Conservation (phyloP, 2,113 vertebrate species). For the Sinocyclocheilus maitianheensis region DNA sequence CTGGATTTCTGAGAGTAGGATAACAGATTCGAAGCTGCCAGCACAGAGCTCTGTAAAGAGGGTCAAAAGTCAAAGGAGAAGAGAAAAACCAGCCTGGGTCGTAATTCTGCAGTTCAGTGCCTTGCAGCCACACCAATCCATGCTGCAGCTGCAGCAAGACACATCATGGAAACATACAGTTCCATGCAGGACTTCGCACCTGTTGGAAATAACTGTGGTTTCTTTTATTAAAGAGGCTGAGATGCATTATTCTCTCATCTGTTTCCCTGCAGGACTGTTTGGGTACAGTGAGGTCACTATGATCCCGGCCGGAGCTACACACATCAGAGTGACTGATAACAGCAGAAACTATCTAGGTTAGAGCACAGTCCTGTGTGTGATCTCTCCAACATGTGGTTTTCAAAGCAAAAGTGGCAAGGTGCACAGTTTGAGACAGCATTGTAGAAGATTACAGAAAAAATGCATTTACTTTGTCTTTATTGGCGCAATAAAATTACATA, state of each 20-base stretch:
- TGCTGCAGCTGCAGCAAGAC: neutral
- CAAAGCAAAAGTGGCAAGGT: slow-evolving; percentile 36
- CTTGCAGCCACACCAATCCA: slow-evolving; percentile 4
- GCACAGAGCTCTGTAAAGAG: slow-evolving; percentile 31
- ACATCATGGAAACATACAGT: slow-evolving; percentile 17
- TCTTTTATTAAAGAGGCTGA: neutral
- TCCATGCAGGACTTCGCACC: slow-evolving; percentile 2
- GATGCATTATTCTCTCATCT: slow-evolving; percentile 1
- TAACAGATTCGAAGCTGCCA: slow-evolving; percentile 2
- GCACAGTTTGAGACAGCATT: neutral
- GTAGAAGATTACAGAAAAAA: neutral
- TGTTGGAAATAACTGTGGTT: slow-evolving; percentile 6
- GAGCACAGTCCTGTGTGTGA: slow-evolving; percentile 32
- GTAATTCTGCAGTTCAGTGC: slow-evolving; percentile 3
- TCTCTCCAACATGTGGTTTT: slow-evolving; percentile 49
- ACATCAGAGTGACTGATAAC: slow-evolving; percentile 87
- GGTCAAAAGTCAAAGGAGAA: slow-evolving; percentile 44
- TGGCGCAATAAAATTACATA: neutral
- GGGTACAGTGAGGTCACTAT: slow-evolving; percentile 90
- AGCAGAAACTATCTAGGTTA: slow-evolving; percentile 93
- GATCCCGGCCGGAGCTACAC: slow-evolving; percentile 91
- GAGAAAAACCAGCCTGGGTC: neutral
- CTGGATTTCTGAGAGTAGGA: slow-evolving; percentile 55
- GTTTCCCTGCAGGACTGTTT: slow-evolving; percentile 74
- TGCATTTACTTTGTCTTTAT: neutral